Evolutionary conservation across 2,797 vertebrate genomes (phyloP).

Genomic region (Mastacembelus armatus): DNA sequence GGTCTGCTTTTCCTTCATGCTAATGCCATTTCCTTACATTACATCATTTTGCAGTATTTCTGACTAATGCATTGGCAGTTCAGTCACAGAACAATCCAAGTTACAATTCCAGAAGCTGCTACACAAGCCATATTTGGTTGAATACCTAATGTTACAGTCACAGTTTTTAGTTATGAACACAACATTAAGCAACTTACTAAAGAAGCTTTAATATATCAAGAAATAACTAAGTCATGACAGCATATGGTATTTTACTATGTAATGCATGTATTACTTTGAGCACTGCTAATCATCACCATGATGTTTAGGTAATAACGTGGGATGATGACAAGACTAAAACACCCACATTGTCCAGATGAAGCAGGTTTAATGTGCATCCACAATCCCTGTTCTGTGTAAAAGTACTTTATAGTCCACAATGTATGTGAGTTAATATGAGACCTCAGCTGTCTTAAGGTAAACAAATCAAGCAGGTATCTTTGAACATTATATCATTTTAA

Average conservation of each 20-base stretch:
- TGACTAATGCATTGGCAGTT: constrained; percentile 44
- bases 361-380: too few species aligned
- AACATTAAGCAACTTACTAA: neutral
- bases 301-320: too few species aligned
- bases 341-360: too few species aligned
- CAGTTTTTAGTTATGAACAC: constrained; percentile 3
- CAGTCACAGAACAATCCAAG: constrained; percentile 19
- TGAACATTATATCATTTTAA: too few species aligned
- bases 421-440: too few species aligned
- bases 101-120: constrained; percentile 8
- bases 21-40: constrained; percentile 16
- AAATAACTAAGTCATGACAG: neutral
- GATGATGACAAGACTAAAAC: too few species aligned
- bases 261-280: too few species aligned
- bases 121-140: constrained; percentile 2
- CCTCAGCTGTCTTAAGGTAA: too few species aligned
- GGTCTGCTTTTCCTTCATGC: neutral
- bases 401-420: too few species aligned
- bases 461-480: too few species aligned
- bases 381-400: too few species aligned
- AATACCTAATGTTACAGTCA: constrained; percentile 2
- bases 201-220: neutral
- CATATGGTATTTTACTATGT: neutral
- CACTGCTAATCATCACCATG: too few species aligned
- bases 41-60: constrained; percentile 46